Evolutionary conservation across 2,797 vertebrate species (phyloP).

Genomic region (Masticophis lateralis): DNA sequence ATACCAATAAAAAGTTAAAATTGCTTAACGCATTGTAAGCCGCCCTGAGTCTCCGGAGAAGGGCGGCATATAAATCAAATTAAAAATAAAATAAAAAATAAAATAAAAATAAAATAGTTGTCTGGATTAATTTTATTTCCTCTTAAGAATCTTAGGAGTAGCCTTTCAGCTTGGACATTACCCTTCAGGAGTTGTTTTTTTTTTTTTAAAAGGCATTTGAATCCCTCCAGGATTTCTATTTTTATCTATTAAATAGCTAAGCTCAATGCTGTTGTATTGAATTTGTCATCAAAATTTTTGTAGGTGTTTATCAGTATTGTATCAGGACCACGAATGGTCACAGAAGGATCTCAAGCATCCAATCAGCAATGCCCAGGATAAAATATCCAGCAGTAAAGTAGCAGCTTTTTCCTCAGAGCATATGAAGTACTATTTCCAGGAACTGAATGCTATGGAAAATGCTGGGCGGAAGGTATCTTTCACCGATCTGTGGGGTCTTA

Average conservation of each 20-base stretch:
- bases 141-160: background rate
- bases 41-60: no score
- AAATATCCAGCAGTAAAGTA: conserved; percentile 69
- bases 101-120: no score
- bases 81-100: no score
- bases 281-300: conserved; percentile 13
- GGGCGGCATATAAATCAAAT: no score
- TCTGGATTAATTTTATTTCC: background rate
- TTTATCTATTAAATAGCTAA: background rate
- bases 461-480: conserved; percentile 61
- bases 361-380: conserved; percentile 51
- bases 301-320: conserved; percentile 78
- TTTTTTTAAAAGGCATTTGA: background rate
- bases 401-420: conserved; percentile 67
- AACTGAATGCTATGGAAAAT: conserved; percentile 63
- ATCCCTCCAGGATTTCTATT: background rate
- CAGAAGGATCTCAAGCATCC: conserved; percentile 62
- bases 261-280: background rate
- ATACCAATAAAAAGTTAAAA: background rate
- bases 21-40: no score
- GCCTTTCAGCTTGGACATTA: background rate
- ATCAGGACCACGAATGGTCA: conserved; percentile 75
- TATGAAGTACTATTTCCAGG: conserved; percentile 70
- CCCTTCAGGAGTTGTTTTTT: background rate
- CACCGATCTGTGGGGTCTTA: conserved; percentile 76